Evolutionary conservation across 2,888 invertebrate genomes (phyloP), one percentile per base, ranked within the genome.

Genomic region (Sarcophaga carnaria): DNA sequence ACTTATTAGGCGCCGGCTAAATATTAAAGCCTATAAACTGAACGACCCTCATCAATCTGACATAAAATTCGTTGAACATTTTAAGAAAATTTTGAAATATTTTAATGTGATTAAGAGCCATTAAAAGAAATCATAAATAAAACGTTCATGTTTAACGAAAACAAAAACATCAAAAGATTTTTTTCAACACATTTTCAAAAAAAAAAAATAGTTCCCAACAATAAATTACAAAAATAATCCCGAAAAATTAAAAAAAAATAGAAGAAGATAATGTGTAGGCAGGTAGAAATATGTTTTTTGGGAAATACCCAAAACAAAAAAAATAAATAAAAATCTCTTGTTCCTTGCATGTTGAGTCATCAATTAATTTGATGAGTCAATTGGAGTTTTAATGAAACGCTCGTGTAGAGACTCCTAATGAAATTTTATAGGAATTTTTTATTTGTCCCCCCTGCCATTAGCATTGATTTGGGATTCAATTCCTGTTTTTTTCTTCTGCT

Each of bases 381-480:
- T 54, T 17, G 67, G 37, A 37, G 37, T 37, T 37, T 37, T 37
- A 37, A 37, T 37, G 37, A 37, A 37, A 37, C 10, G 37, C 37
- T 37, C 37, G 37, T 37, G 37, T 37, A 37, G 37, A 37, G 37
- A 37, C 8, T 37, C 37, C 8, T 37, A 37, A 37, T 8, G 37
- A 37, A 37, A 37, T 37, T 37, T 37, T 37, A 37, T 49, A 1
- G 49, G 49, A 49, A 49, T 49, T 49, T 49, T 49, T 49, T 49
- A 54, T 54, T 54, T 14, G 54, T 54, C 59, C n/a, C n/a, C 59
- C n/a, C 14, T 59, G 14, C 66, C 66, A 64, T 83, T 79, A 70
- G 69, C 75, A 81, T 66, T 81, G 63, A 78, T 70, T 78, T 69
- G 54, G 59, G 71, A 60, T 66, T 78, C 66, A 4, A 25, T 72